A percentile compares a stretch with the other conserved stretches of the same genome.
Evolutionary conservation across 1,140 invertebrate genomes (phyloP).

Genomic region (Tyrophagus putrescentiae): DNA sequence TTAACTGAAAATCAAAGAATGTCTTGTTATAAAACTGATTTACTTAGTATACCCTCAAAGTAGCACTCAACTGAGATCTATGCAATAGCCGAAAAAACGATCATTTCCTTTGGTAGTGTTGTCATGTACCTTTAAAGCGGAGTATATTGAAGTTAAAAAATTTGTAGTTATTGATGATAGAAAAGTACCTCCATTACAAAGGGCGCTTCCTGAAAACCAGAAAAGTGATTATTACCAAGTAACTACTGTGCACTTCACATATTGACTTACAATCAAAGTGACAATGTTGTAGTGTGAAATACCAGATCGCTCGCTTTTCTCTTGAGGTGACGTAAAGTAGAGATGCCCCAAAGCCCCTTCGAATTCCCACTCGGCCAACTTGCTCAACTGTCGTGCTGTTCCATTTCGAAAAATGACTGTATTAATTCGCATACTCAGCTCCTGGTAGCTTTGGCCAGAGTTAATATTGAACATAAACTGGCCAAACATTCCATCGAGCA

Average conservation of each 20-base stretch:
- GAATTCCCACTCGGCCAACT: constrained; percentile 50
- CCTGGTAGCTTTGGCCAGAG: constrained; percentile 54
- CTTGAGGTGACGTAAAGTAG: constrained; percentile 16
- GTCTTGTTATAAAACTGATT: no score
- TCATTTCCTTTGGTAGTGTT: constrained; percentile 31
- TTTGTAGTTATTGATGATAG: no score
- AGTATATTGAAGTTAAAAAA: constrained; percentile 5
- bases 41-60: no score
- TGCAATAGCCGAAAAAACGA: constrained; percentile 73
- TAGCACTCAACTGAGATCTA: no score
- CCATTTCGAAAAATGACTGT: constrained; percentile 39
- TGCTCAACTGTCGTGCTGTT: constrained; percentile 42
- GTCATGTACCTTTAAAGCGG: constrained; percentile 19
- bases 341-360: constrained; percentile 36
- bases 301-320: constrained; percentile 2
- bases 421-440: constrained; percentile 51
- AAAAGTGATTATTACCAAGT: constrained; percentile 1
- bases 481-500: constrained; percentile 43
- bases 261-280: constrained; percentile 22
- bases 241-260: background rate
- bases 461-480: constrained; percentile 40
- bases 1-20: no score
- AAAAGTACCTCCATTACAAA: constrained; percentile 27
- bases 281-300: constrained; percentile 21
- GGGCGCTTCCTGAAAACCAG: constrained; percentile 28